Conservation (phyloP, 2,113 vertebrate species). For the Barbus barbus region DNA sequence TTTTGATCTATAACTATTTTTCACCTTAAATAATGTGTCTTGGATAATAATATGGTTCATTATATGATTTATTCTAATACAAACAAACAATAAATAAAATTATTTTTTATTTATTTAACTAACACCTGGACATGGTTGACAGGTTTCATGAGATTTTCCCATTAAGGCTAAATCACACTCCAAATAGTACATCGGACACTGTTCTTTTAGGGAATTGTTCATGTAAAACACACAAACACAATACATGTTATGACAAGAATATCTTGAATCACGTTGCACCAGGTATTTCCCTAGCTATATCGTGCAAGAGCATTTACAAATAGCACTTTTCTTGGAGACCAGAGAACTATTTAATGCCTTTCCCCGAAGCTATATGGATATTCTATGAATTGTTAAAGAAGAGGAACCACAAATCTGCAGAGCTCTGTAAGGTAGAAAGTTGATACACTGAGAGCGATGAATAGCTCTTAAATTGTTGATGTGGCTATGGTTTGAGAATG, state of each 20-base stretch:
- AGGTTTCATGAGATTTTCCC: too few species aligned
- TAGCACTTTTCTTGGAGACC: neutral
- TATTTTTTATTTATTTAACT: neutral
- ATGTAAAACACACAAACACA: neutral
- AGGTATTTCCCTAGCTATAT: neutral
- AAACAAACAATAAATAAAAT: too few species aligned
- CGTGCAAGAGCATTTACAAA: neutral
- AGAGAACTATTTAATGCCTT: slow-evolving; percentile 11
- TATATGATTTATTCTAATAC: neutral
- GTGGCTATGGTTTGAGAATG: neutral
- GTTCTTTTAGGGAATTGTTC: neutral
- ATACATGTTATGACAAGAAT: too few species aligned
- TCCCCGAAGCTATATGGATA: neutral
- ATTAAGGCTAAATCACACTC: neutral
- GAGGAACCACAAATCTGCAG: neutral
- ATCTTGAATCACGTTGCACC: neutral
- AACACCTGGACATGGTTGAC: neutral
- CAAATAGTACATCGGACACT: neutral
- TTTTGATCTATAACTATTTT: too few species aligned
- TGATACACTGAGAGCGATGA: too few species aligned
- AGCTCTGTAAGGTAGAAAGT: neutral
- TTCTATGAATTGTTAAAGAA: slow-evolving; percentile 34
- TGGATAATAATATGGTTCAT: neutral
- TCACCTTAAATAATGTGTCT: neutral
- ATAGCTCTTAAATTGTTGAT: neutral